These are phyloP conservation scores for Mantis religiosa DNA, from an alignment of 2,888 invertebrate genomes.

Conservation along the genomic window DNA sequence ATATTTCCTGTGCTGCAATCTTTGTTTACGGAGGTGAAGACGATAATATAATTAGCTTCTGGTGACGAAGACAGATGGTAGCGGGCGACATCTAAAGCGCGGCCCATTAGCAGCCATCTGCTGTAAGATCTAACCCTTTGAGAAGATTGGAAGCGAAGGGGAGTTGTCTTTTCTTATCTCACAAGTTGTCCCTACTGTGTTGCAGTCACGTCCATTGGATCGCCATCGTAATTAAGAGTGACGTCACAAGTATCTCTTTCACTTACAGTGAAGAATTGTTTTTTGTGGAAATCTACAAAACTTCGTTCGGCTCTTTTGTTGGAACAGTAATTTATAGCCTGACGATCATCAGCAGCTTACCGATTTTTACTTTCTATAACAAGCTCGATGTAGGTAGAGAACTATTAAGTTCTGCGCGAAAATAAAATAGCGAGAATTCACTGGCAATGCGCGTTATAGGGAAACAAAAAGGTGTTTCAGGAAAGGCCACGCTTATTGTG, in stretches of 20 bases:
- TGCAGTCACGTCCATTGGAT: neutral
- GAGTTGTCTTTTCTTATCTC: neutral
- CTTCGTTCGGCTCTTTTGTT: no score
- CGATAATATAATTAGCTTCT: no score
- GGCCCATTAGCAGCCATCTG: neutral
- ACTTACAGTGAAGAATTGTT: neutral
- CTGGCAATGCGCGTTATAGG: no score
- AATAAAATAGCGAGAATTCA: no score
- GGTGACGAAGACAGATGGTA: neutral
- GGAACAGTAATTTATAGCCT: no score
- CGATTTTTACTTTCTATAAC: no score
- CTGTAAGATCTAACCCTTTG: neutral
- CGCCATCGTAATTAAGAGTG: neutral
- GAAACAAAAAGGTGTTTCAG: no score
- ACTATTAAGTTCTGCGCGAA: no score
- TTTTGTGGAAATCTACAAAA: no score
- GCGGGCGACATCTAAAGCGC: neutral
- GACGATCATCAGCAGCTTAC: no score
- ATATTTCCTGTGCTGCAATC: neutral
- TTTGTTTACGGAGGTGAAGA: neutral
- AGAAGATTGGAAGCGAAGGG: neutral
- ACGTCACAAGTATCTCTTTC: neutral
- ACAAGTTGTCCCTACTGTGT: neutral
- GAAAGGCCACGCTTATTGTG: no score
- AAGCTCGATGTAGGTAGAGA: no score